Percentiles rank a stretch among this genome's conserved stretches.
These are phyloP conservation scores for Myiothlypis coronata DNA, from an alignment of 2,797 vertebrate genomes.

Conservation along the genomic window DNA sequence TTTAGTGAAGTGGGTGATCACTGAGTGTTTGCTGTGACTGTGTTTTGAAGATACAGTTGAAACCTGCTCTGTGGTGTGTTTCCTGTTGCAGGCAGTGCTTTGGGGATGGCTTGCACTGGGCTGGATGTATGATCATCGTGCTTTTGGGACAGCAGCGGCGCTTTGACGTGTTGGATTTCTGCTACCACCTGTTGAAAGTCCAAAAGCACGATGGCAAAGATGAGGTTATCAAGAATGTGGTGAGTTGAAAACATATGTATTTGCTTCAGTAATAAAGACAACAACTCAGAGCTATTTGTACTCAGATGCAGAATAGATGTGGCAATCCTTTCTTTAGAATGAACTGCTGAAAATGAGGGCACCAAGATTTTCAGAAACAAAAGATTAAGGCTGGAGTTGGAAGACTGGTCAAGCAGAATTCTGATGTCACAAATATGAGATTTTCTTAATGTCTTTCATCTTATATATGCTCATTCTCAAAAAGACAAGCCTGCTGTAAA, in stretches of 20 bases:
- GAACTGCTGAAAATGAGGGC: not conserved
- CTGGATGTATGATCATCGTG: constrained; percentile 96
- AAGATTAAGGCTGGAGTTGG: not conserved
- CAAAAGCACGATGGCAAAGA: constrained; percentile 98
- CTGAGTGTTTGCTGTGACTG: not conserved
- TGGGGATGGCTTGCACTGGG: constrained; percentile 96
- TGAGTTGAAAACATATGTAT: constrained; percentile 67
- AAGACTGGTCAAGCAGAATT: not conserved
- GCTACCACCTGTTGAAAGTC: constrained; percentile 96
- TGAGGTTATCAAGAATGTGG: constrained; percentile 97
- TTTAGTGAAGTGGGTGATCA: not conserved
- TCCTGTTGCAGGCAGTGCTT: constrained; percentile 88
- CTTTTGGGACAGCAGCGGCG: constrained; percentile 93
- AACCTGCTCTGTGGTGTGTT: not conserved
- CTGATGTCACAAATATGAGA: not conserved
- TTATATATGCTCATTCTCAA: not conserved
- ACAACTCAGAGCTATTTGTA: not conserved
- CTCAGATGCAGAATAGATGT: accelerated
- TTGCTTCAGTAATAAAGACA: accelerated
- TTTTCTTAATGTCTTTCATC: not conserved
- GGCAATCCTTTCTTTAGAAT: not conserved
- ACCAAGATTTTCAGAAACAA: not conserved
- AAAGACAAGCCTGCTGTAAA: not conserved
- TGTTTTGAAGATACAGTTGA: not conserved
- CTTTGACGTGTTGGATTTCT: constrained; percentile 95